These are phyloP conservation scores for Tachina lurida DNA, from an alignment of 2,888 invertebrate genomes.

Conservation along the genomic window DNA sequence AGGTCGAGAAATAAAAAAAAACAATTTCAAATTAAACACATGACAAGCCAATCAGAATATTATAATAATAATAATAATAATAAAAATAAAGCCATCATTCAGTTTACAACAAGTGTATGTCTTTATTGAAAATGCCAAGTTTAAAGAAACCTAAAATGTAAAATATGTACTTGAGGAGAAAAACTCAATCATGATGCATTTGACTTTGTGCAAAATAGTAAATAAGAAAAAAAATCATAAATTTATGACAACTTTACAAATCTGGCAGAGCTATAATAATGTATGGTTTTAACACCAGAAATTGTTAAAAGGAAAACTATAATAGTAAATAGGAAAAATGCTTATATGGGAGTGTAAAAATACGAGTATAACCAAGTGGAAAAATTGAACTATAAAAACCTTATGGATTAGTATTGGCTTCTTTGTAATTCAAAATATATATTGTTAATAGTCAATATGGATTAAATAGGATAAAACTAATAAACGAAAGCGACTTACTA, in stretches of 20 bases:
- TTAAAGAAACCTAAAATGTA: slow-evolving; percentile 15
- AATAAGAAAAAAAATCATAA: slow-evolving; percentile 7
- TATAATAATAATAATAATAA: not conserved
- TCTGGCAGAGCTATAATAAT: slow-evolving; percentile 10
- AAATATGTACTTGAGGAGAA: not conserved
- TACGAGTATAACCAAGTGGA: not conserved
- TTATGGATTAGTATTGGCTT: no score
- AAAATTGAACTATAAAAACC: not conserved
- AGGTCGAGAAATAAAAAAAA: not conserved
- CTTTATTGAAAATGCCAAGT: slow-evolving; percentile 4
- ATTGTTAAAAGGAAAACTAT: slow-evolving; percentile 26
- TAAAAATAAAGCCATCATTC: slow-evolving; percentile 61
- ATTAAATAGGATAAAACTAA: no score
- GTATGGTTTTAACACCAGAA: slow-evolving; percentile 18
- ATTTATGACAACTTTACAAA: slow-evolving; percentile 33
- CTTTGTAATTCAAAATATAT: no score
- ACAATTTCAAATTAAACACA: slow-evolving; percentile 36
- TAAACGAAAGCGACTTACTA: no score
- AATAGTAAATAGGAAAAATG: slow-evolving; percentile 17
- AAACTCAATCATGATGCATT: slow-evolving; percentile 6
- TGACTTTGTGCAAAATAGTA: slow-evolving; percentile 30
- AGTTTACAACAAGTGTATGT: slow-evolving; percentile 15
- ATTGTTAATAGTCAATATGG: no score
- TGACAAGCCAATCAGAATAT: slow-evolving; percentile 65
- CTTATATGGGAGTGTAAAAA: not conserved